Evolutionary conservation across 2,113 vertebrate species (phyloP).

Genomic region (Xiphophorus couchianus): DNA sequence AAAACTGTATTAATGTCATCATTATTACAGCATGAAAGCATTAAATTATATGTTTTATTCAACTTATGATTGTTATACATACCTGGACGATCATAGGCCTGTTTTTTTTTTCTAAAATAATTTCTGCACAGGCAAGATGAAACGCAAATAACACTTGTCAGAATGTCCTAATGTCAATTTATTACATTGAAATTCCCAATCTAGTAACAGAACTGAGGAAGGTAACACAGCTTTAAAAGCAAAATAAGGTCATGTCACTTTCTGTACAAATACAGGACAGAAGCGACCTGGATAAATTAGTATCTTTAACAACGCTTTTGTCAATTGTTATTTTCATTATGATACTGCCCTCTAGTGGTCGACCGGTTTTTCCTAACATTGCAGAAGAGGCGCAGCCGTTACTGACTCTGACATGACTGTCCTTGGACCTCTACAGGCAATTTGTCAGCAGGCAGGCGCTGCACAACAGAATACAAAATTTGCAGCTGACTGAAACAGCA

Average conservation of each 20-base stretch:
- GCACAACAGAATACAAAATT: slow-evolving; percentile 50
- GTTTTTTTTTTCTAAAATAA: background rate
- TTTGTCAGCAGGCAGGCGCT: slow-evolving; percentile 61
- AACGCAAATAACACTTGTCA: background rate
- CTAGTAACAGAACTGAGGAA: background rate
- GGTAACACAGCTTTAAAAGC: too few species aligned
- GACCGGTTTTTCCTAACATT: slow-evolving; percentile 20
- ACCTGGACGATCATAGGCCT: background rate
- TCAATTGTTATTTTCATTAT: background rate
- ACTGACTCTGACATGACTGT: slow-evolving; percentile 64
- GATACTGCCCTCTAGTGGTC: slow-evolving; percentile 4
- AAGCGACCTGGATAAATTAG: background rate
- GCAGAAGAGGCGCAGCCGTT: slow-evolving; percentile 47
- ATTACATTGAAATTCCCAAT: background rate
- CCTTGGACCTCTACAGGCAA: slow-evolving; percentile 60
- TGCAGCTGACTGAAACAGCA: slow-evolving; percentile 57
- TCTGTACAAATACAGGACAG: background rate
- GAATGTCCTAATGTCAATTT: background rate
- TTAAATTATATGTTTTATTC: slow-evolving; percentile 1
- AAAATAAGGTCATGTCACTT: background rate
- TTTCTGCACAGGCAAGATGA: background rate
- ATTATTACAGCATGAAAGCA: slow-evolving; percentile 1
- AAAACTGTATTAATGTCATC: background rate
- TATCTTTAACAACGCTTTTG: background rate
- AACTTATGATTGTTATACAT: background rate